Evolutionary conservation across 1,140 invertebrate species (phyloP), one percentile per base, ranked within the genome.

Genomic region (Zaprionus vittiger): DNA sequence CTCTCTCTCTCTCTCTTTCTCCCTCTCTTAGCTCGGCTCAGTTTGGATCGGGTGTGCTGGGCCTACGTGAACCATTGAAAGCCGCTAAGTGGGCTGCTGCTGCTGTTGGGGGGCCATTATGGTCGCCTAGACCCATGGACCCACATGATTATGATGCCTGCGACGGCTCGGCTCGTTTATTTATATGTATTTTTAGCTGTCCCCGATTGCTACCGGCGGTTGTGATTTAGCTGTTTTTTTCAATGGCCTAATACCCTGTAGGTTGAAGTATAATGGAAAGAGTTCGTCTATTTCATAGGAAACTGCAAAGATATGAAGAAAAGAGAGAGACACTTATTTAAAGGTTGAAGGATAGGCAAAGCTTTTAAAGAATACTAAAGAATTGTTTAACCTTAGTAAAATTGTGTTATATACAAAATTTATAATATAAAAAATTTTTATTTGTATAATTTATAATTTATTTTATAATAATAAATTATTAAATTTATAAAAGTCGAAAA

Each of bases 101-200:
- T 17, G 41, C 41, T 17, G 41, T 47, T 47, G 49, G 60, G 17
- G 52, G 49, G 41, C 67, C 73, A 70, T 75, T 49, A 67, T 64
- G 52, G 34, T 67, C 62, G 74, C 56, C 74, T 41, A 56, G 63
- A 61, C 59, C 38, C 38, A 77, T 63, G 83, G 83, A 83, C 66
- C 79, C 80, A 77, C 73, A 87, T 87, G 83, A 89, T 89, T 84
- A 89, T 89, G 85, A 89, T 89, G 81, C 84, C 80, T 80, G 28
- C 70, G n/a, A 22, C 37, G 37, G 38, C 38, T 12, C 28, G 15
- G 55, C 49, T n/a, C 49, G 15, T 59, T 52, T 61, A 54, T 41
- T 52, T 52, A 47, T 70, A 70, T 70, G 41, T 47, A 70, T 70
- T 63, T 71, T 75, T 71, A 71, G 68, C 65, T 71, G 67, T 70